Percentiles rank a stretch among this genome's conserved stretches.
Evolutionary conservation across 2,113 vertebrate species (phyloP).

Genomic region (Syngnathoides biaculeatus): DNA sequence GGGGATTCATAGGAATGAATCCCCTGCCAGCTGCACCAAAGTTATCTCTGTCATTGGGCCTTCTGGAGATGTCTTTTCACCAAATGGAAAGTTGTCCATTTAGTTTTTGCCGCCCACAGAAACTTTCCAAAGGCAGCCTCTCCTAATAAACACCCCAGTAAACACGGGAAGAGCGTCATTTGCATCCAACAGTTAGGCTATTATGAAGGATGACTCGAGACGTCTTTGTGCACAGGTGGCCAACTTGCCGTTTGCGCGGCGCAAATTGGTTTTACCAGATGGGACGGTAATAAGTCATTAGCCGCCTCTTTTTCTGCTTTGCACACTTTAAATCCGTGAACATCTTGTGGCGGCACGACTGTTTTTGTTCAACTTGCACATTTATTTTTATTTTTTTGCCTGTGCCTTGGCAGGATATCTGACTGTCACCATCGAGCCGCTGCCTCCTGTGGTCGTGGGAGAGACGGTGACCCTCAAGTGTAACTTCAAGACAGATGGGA

Average conservation of each 20-base stretch:
- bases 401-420: slow-evolving; percentile 80
- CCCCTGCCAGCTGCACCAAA: background rate
- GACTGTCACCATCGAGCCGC: slow-evolving; percentile 95
- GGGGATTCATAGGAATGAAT: background rate
- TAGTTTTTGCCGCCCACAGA: background rate
- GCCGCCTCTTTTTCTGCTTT: background rate
- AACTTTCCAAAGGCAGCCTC: background rate
- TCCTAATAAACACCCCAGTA: background rate
- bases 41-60: background rate
- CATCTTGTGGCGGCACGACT: background rate
- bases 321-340: background rate
- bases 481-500: slow-evolving; percentile 97
- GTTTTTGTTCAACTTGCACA: background rate
- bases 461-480: slow-evolving; percentile 97
- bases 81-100: background rate
- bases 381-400: background rate
- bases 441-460: slow-evolving; percentile 93
- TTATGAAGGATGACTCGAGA: slow-evolving; percentile 2
- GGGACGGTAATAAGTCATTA: slow-evolving; percentile 1
- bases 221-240: slow-evolving; percentile 7
- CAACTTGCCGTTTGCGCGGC: background rate
- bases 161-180: background rate
- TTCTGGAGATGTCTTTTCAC: background rate
- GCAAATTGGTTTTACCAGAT: slow-evolving; percentile 3
- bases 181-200: background rate